Evolutionary conservation across 2,888 invertebrate genomes (phyloP).

Genomic region (Diaprepes abbreviatus): DNA sequence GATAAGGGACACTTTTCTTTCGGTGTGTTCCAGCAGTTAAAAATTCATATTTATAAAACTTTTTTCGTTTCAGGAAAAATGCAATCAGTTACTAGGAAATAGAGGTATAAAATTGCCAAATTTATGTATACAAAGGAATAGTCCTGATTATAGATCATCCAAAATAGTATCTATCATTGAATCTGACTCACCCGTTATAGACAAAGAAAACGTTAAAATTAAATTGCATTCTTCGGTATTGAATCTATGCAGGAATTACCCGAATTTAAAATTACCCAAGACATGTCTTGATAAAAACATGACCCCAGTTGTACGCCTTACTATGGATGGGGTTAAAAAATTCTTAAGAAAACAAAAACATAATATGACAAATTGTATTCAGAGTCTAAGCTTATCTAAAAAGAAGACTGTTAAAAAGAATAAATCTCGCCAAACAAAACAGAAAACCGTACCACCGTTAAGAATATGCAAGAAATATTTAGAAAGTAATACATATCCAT

Average conservation of each 20-base stretch:
- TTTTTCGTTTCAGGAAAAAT: conserved; percentile 28
- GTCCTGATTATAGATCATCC: not conserved
- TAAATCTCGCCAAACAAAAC: not conserved
- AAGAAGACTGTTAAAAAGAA: no score
- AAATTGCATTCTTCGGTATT: conserved; percentile 50
- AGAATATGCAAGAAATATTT: not conserved
- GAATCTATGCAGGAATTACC: conserved; percentile 48
- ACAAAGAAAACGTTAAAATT: not conserved
- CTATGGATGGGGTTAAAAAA: conserved; percentile 53
- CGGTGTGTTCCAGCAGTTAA: no score
- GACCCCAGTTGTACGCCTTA: conserved; percentile 51
- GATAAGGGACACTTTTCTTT: no score
- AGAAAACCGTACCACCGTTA: not conserved
- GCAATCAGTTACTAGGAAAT: not conserved
- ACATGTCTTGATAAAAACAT: conserved; percentile 47
- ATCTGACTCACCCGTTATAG: not conserved
- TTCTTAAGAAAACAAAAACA: conserved; percentile 34
- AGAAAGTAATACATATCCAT: no score
- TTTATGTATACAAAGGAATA: conserved; percentile 18
- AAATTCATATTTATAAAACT: no score
- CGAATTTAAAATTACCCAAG: conserved; percentile 50
- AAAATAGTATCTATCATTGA: no score
- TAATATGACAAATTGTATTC: conserved; percentile 15
- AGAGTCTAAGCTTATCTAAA: no score
- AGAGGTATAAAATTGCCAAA: conserved; percentile 33